Evolutionary conservation across 2,797 vertebrate genomes (phyloP).

Genomic region (Apogon hyalosoma): DNA sequence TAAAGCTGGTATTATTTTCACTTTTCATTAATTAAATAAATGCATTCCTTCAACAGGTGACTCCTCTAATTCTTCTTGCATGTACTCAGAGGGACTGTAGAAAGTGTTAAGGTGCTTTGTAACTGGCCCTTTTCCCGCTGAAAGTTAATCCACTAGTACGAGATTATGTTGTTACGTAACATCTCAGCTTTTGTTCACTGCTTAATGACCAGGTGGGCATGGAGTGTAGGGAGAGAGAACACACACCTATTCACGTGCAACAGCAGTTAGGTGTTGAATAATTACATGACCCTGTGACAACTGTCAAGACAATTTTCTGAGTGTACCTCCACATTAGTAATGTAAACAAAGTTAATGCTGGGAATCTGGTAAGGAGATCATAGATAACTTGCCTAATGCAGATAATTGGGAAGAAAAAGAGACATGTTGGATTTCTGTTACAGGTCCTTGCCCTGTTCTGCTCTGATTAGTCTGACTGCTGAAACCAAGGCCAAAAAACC

Average conservation of each 20-base stretch:
- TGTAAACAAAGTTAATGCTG: slow-evolving; percentile 8
- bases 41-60: slow-evolving; percentile 37
- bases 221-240: slow-evolving; percentile 1
- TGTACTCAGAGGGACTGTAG: neutral
- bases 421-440: slow-evolving; percentile 56
- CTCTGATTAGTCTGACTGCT: slow-evolving; percentile 72
- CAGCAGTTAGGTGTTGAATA: slow-evolving; percentile 10
- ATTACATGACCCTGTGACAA: neutral
- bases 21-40: slow-evolving; percentile 1
- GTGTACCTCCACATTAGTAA: slow-evolving; percentile 6
- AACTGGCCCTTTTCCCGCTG: slow-evolving; percentile 47
- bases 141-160: slow-evolving; percentile 68
- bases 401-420: slow-evolving; percentile 26
- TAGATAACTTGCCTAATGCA: slow-evolving; percentile 8
- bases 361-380: neutral
- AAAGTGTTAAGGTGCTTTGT: slow-evolving; percentile 61
- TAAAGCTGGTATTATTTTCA: neutral
- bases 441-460: slow-evolving; percentile 57
- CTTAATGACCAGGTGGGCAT: slow-evolving; percentile 13
- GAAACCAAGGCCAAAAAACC: slow-evolving; percentile 61
- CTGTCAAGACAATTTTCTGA: neutral
- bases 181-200: slow-evolving; percentile 23
- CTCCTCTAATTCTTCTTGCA: slow-evolving; percentile 27
- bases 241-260: slow-evolving; percentile 1
- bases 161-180: slow-evolving; percentile 73